Evolutionary conservation across 2,797 vertebrate genomes (phyloP).

Genomic region (Sandelia bainsii): DNA sequence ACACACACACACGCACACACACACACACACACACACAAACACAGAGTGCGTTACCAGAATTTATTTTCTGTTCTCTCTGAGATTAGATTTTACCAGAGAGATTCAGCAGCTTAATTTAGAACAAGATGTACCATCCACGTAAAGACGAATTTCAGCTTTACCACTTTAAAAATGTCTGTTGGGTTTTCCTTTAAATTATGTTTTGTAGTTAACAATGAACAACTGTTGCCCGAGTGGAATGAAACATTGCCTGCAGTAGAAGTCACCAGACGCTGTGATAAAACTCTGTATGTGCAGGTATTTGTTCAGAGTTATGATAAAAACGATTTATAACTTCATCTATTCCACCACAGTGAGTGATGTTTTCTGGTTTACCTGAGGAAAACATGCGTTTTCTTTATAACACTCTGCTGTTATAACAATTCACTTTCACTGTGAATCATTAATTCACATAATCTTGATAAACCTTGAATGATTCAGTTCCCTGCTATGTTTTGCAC

Average conservation of each 20-base stretch:
- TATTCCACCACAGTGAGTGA: neutral
- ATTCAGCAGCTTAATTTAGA: slow-evolving; percentile 28
- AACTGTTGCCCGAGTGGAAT: neutral
- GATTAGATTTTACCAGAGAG: slow-evolving; percentile 12
- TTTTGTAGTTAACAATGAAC: slow-evolving; percentile 19
- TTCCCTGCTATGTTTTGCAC: slow-evolving; percentile 1
- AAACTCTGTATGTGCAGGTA: neutral
- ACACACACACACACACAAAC: neutral
- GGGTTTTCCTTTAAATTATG: neutral
- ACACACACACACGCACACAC: too few species aligned
- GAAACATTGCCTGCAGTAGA: neutral
- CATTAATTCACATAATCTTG: slow-evolving; percentile 31
- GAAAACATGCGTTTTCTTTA: slow-evolving; percentile 7
- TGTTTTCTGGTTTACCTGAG: slow-evolving; percentile 10
- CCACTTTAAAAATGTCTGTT: slow-evolving; percentile 9
- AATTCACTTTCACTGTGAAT: slow-evolving; percentile 11
- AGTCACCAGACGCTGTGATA: slow-evolving; percentile 1
- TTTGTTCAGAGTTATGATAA: too few species aligned
- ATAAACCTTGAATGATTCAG: slow-evolving; percentile 19
- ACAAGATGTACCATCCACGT: slow-evolving; percentile 11
- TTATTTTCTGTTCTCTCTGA: slow-evolving; percentile 8
- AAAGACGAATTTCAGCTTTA: slow-evolving; percentile 1
- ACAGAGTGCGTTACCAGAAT: slow-evolving; percentile 28
- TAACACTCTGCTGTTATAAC: slow-evolving; percentile 6
- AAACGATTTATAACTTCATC: neutral